Conservation (phyloP, 64 coral and sea anemone species). For the Porites lutea region DNA sequence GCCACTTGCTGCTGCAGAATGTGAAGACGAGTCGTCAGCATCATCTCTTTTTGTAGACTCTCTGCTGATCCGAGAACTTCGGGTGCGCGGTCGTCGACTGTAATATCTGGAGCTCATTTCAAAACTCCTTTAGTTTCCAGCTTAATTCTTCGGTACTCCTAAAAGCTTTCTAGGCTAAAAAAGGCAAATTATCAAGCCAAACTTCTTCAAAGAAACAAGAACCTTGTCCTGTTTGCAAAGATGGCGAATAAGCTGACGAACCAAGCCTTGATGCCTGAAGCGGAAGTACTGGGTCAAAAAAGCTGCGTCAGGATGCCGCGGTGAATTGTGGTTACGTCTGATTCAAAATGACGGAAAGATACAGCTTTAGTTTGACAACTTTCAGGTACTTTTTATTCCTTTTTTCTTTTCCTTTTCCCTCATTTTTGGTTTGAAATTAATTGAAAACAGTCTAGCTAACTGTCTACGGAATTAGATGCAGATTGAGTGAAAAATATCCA, state of each 20-base stretch:
- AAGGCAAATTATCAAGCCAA: too few species aligned
- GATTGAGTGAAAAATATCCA: not conserved
- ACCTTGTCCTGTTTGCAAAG: too few species aligned
- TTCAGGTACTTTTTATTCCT: constrained; percentile 80
- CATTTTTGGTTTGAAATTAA: not conserved
- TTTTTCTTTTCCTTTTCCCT: constrained; percentile 25
- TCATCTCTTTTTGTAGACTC: not conserved
- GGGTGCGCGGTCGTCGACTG: too few species aligned
- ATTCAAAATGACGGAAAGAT: constrained; percentile 99
- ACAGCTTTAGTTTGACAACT: constrained; percentile 99
- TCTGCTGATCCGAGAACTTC: too few species aligned
- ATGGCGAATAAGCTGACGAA: not conserved
- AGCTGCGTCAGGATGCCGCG: constrained; percentile 77
- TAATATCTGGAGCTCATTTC: too few species aligned
- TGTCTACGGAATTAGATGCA: not conserved
- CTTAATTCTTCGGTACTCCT: too few species aligned
- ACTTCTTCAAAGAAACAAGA: too few species aligned
- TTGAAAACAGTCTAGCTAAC: not conserved
- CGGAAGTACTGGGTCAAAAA: constrained; percentile 35
- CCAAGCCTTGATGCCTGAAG: not conserved
- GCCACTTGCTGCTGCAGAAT: not conserved
- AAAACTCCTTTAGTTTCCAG: too few species aligned
- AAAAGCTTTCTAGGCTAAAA: too few species aligned
- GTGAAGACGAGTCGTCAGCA: not conserved
- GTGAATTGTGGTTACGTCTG: constrained; percentile 61